Base-by-base conservation (phyloP, 1,140 invertebrate species). In the Batillaria attramentaria region DNA sequence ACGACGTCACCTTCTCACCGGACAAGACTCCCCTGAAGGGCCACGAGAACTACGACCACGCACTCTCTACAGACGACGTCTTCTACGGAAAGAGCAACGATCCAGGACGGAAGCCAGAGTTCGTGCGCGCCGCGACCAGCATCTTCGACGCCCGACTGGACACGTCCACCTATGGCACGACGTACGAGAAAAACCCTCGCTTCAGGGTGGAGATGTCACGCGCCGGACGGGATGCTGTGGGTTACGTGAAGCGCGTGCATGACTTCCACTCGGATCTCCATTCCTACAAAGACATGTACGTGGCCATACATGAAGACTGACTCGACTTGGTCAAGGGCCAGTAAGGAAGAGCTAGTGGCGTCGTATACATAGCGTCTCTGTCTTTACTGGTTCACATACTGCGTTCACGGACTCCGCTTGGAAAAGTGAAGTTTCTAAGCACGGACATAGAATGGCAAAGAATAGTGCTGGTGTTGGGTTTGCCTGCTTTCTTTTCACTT, bases 11-110 rank as follows among this genome's bases (percentile, higher is more conserved):
- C 0, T 84, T 87, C 41, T 84, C 85, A 16, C 33, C 73, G 0
- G 72, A 72, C 37, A 87, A 87, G 54, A 79, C 69, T 10, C 77
- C 79, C 37, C 77, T 87, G 46, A 60, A n/a, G n/a, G 85, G 85
- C 31, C 72, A 85, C 43, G 84, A 86, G 35, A 54, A 79, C 35
- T 86, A 84, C 65, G 43, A 74, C 46, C 77, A 78, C 31, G 82
- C 85, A 4, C 54, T 81, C 0, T 79, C 74, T 33, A 80, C 84
- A 31, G 33, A 43, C 41, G 82, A 87, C 54, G 85, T 87, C 50
- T 84, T 87, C 72, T 81, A 78, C 41, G 80, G 83, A 35, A 46
- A 62, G 16, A 54, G 50, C n/a, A 62, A 72, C 65, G 10, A 24
- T 24, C 46, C 31, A 18, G 16, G 20, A 0, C 57, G 37, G n/a